Evolutionary conservation across 1,140 invertebrate genomes (phyloP).

Genomic region (Melitaea cinxia): DNA sequence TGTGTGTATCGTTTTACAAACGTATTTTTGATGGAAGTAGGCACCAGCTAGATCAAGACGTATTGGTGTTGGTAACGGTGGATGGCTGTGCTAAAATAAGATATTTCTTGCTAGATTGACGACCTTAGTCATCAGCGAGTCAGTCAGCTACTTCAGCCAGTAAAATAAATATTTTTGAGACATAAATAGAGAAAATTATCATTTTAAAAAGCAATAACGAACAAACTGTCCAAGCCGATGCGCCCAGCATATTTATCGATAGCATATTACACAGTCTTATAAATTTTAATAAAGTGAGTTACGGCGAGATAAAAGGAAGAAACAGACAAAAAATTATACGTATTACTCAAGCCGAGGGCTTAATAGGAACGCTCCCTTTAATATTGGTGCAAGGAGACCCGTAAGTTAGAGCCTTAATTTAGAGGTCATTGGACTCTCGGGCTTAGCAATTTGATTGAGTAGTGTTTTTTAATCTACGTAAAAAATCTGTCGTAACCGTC

Average conservation of each 20-base stretch:
- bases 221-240: background rate
- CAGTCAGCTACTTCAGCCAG: no score
- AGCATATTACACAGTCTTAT: conserved; percentile 60
- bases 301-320: conserved; percentile 55
- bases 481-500: background rate
- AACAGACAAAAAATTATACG: conserved; percentile 63
- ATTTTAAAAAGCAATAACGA: background rate
- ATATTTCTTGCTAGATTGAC: no score
- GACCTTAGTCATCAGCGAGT: no score
- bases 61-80: no score
- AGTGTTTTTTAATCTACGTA: conserved; percentile 22
- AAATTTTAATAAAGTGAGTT: conserved; percentile 68
- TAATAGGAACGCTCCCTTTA: conserved; percentile 53
- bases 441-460: conserved; percentile 57
- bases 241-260: conserved; percentile 46
- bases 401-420: conserved; percentile 56
- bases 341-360: conserved; percentile 60
- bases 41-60: no score
- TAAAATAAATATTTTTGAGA: no score
- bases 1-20: no score
- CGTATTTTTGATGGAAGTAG: no score
- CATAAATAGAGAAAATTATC: background rate
- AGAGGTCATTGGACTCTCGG: conserved; percentile 38
- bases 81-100: no score
- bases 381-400: conserved; percentile 57